These are phyloP conservation scores for Corydoras sp. DNA, from an alignment of 2,113 vertebrate species.

Conservation along the genomic window DNA sequence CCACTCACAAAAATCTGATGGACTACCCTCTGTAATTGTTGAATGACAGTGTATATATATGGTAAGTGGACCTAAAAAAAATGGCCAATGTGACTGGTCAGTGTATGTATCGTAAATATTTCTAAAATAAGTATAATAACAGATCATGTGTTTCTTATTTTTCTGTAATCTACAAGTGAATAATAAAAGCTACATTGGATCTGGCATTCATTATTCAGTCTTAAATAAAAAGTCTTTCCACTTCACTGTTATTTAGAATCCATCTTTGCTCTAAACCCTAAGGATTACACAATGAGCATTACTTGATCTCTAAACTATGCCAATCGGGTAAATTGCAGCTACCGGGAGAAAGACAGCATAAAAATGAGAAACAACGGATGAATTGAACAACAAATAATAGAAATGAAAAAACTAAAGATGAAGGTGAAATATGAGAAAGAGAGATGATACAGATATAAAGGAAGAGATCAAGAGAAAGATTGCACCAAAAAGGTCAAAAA, in stretches of 20 bases:
- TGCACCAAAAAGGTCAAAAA: too few relatives aligned
- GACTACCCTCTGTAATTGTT: too few relatives aligned
- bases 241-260: conserved; percentile 54
- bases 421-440: conserved; percentile 37
- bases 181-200: conserved; percentile 43
- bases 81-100: too few relatives aligned
- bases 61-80: too few relatives aligned
- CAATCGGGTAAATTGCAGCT: conserved; percentile 50
- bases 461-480: neutral
- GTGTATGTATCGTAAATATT: too few relatives aligned
- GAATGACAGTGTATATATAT: too few relatives aligned
- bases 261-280: conserved; percentile 51
- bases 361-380: conserved; percentile 11
- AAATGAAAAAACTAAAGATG: conserved; percentile 24
- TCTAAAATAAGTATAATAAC: too few relatives aligned
- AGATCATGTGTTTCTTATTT: too few relatives aligned
- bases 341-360: neutral
- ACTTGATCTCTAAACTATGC: conserved; percentile 64
- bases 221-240: conserved; percentile 54
- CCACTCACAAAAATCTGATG: too few relatives aligned
- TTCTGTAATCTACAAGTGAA: conserved; percentile 9
- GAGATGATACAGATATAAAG: conserved; percentile 19
- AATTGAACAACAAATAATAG: conserved; percentile 17
- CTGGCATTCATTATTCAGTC: conserved; percentile 61
- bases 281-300: conserved; percentile 49